phyloP scores from a whole-genome alignment of 2,797 vertebrate species.

The Sebastes vulpes region DNA sequence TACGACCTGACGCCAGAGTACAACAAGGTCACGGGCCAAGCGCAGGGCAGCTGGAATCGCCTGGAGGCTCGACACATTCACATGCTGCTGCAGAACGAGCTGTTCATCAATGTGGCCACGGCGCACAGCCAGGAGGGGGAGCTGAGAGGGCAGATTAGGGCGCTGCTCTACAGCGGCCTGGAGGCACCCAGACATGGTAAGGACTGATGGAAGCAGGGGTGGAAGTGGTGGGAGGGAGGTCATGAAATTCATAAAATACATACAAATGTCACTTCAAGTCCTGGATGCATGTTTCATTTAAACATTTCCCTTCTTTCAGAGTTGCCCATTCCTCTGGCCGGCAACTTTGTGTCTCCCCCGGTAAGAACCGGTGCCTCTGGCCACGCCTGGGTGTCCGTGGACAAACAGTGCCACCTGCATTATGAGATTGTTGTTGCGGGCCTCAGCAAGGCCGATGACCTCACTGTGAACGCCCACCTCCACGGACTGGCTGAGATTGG shows the following conservation, averaged over 20 bases:
- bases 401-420: constrained; percentile 94
- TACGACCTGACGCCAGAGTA: constrained; percentile 88
- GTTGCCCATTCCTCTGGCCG: constrained; percentile 89
- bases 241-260: neutral
- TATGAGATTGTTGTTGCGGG: constrained; percentile 94
- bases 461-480: constrained; percentile 90
- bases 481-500: constrained; percentile 94
- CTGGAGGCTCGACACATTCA: constrained; percentile 92
- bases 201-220: neutral
- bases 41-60: constrained; percentile 85
- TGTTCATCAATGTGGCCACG: constrained; percentile 96
- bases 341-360: constrained; percentile 90
- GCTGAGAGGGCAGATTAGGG: constrained; percentile 91
- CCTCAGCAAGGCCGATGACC: constrained; percentile 89
- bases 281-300: neutral
- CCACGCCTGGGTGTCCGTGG: constrained; percentile 94
- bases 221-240: neutral
- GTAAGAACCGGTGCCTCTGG: constrained; percentile 90
- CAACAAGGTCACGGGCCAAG: constrained; percentile 50
- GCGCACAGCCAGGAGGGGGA: constrained; percentile 91
- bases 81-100: constrained; percentile 97
- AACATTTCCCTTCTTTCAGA: constrained; percentile 73
- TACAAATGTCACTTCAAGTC: neutral
- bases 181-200: constrained; percentile 88
- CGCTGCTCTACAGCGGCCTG: constrained; percentile 91